Evolutionary conservation across 92 coral and sea anemone species (phyloP).

Genomic region (Plumapathes pennacea): DNA sequence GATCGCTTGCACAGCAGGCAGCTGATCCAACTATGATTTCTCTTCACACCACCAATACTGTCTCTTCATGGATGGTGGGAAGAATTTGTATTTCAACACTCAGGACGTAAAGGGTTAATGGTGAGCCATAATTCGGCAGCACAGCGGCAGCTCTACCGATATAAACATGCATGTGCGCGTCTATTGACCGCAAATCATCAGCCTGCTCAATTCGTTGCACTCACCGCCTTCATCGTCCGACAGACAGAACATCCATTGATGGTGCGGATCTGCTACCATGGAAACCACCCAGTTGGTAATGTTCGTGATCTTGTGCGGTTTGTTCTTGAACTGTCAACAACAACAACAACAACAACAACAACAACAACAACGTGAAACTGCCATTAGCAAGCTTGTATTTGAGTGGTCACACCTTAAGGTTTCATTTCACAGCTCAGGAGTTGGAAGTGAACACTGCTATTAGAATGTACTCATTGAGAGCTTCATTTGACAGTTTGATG

Average conservation of each 20-base stretch:
- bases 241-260: conserved; percentile 61
- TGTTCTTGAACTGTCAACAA: conserved; percentile 58
- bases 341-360: background rate
- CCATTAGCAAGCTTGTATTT: background rate
- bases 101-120: background rate
- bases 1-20: too few relatives aligned
- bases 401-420: too few relatives aligned
- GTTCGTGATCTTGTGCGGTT: conserved; percentile 64
- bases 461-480: background rate
- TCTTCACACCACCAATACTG: too few relatives aligned
- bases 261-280: conserved; percentile 57
- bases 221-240: conserved; percentile 56
- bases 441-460: background rate
- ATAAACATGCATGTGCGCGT: background rate
- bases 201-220: too few relatives aligned
- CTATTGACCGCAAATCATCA: background rate
- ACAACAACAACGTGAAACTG: background rate
- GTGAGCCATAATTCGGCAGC: background rate
- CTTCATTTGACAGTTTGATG: too few relatives aligned
- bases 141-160: background rate
- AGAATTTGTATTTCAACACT: background rate
- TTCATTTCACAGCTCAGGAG: background rate
- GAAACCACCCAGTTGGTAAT: conserved; percentile 65
- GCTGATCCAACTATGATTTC: too few relatives aligned
- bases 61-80: too few relatives aligned